Percentiles rank a stretch among this genome's conserved stretches.
Evolutionary conservation across 2,888 invertebrate genomes (phyloP).

Genomic region (Limnephilus lunatus): DNA sequence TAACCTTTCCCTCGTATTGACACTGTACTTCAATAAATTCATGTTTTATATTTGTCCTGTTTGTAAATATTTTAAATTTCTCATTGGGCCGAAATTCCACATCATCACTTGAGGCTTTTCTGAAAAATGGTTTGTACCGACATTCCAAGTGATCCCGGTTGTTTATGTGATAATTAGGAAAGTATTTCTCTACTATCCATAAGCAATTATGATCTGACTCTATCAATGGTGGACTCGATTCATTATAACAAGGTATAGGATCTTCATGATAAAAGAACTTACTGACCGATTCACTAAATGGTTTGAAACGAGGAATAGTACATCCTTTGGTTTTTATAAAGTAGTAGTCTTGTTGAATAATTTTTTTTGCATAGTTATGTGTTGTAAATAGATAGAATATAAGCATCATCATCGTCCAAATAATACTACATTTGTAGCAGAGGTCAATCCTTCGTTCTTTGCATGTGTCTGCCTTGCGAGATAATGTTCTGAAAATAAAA

Average conservation of each 20-base stretch:
- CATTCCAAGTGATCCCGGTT: conserved; percentile 75
- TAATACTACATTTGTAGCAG: not conserved
- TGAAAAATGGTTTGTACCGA: conserved; percentile 80
- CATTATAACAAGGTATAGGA: conserved; percentile 76
- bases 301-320: conserved; percentile 81
- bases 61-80: conserved; percentile 75
- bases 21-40: conserved; percentile 86
- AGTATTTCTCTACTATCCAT: conserved; percentile 75
- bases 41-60: conserved; percentile 72
- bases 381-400: not conserved
- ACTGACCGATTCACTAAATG: conserved; percentile 78
- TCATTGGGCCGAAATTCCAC: conserved; percentile 74
- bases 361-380: not conserved
- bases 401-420: not conserved
- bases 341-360: conserved; percentile 68
- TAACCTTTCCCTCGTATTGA: conserved; percentile 71
- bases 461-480: not conserved
- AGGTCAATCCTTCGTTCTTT: not conserved
- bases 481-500: not conserved
- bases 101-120: conserved; percentile 76
- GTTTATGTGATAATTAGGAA: conserved; percentile 75
- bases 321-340: conserved; percentile 82
- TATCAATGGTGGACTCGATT: conserved; percentile 75
- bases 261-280: conserved; percentile 76
- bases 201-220: conserved; percentile 79